These are phyloP conservation scores for Tanypteryx hageni DNA, from an alignment of 2,888 invertebrate genomes.

Conservation along the genomic window DNA sequence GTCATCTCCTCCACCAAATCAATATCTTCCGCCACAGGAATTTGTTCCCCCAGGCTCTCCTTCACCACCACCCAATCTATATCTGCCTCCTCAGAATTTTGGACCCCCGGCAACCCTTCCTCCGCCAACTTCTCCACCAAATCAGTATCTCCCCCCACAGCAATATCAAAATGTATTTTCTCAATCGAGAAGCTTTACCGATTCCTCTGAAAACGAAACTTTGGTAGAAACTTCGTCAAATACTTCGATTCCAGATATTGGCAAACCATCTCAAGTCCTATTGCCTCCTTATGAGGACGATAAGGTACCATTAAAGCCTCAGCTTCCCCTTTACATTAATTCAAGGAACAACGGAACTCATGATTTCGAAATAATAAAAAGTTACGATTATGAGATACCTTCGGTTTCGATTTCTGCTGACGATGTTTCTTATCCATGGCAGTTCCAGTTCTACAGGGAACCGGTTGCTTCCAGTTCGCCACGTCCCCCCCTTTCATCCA, in stretches of 20 bases:
- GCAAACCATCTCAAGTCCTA: background rate
- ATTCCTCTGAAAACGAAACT: too few relatives aligned
- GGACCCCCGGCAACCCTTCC: background rate
- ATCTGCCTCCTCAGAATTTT: too few relatives aligned
- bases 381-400: background rate
- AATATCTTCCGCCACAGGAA: background rate
- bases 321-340: background rate
- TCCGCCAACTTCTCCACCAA: background rate
- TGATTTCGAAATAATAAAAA: constrained; percentile 14
- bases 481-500: too few relatives aligned
- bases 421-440: background rate
- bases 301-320: background rate
- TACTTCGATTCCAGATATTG: background rate
- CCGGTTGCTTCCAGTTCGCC: too few relatives aligned
- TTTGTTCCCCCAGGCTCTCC: background rate
- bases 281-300: background rate
- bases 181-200: too few relatives aligned
- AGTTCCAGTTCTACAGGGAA: background rate
- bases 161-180: too few relatives aligned
- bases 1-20: background rate
- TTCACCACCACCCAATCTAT: background rate
- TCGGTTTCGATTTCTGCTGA: background rate
- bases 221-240: background rate
- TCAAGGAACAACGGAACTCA: too few relatives aligned
- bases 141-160: background rate